A percentile compares a stretch with the other conserved stretches of the same genome.
These are phyloP conservation scores for Beris morrisii DNA, from an alignment of 2,888 invertebrate genomes.

Conservation along the genomic window DNA sequence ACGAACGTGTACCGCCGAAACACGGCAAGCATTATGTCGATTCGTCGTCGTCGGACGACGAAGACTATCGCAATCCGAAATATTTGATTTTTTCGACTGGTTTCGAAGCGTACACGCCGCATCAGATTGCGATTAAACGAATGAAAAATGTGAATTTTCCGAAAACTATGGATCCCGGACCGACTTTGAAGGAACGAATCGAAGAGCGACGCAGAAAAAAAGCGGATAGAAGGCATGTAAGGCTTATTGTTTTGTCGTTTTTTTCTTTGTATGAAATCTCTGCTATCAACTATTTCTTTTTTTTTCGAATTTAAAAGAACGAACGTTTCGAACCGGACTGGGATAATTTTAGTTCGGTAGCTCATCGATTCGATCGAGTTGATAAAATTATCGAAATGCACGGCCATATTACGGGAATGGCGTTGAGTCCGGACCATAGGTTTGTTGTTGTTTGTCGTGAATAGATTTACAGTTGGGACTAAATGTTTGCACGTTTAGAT, in stretches of 20 bases:
- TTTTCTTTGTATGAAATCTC: constrained; percentile 1
- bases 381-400: constrained; percentile 82
- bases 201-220: constrained; percentile 61
- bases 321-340: constrained; percentile 65
- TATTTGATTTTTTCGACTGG: constrained; percentile 81
- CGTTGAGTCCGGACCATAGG: constrained; percentile 80
- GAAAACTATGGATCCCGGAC: constrained; percentile 68
- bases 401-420: constrained; percentile 87
- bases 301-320: constrained; percentile 37
- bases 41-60: constrained; percentile 54
- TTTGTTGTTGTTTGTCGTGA: constrained; percentile 10
- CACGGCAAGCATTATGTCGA: constrained; percentile 26
- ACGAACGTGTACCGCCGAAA: constrained; percentile 17
- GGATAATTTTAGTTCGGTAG: constrained; percentile 68
- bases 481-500: constrained; percentile 56
- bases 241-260: background rate
- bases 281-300: constrained; percentile 12
- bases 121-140: constrained; percentile 79
- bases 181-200: constrained; percentile 67
- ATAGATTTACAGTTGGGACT: background rate
- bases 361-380: constrained; percentile 70
- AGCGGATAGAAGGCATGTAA: constrained; percentile 51
- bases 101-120: constrained; percentile 80
- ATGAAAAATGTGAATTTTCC: constrained; percentile 72
- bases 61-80: constrained; percentile 65